phyloP scores from a whole-genome alignment of 2,888 invertebrate species.

The Ornithoptera priamus region DNA sequence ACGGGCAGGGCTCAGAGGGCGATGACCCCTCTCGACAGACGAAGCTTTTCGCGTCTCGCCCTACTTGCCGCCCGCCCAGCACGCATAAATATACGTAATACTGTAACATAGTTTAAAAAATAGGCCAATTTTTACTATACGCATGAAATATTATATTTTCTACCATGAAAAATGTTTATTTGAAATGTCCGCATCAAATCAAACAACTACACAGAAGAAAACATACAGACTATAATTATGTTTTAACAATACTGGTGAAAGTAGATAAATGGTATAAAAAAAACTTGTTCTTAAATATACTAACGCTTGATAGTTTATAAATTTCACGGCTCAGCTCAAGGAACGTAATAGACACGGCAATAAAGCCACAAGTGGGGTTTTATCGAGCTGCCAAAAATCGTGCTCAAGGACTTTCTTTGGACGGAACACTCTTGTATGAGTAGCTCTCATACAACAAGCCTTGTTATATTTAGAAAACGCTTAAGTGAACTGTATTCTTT shows the following conservation, averaged over 20 bases:
- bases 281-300: slow-evolving; percentile 29
- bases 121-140: slow-evolving; percentile 7
- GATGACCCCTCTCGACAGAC: slow-evolving; percentile 70
- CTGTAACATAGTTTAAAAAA: slow-evolving; percentile 27
- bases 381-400: slow-evolving; percentile 47
- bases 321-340: slow-evolving; percentile 35
- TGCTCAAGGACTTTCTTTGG: slow-evolving; percentile 50
- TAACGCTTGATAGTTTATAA: slow-evolving; percentile 30
- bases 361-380: slow-evolving; percentile 32
- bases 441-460: slow-evolving; percentile 40
- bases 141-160: not conserved
- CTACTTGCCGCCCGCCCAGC: slow-evolving; percentile 72
- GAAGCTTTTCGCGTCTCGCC: slow-evolving; percentile 74
- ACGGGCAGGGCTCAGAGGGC: slow-evolving; percentile 74
- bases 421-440: slow-evolving; percentile 39
- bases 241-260: not conserved
- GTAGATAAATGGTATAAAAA: slow-evolving; percentile 9
- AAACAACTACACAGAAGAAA: not conserved
- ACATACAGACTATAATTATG: not conserved
- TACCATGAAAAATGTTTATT: not conserved
- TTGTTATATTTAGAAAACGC: slow-evolving; percentile 34
- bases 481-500: slow-evolving; percentile 12
- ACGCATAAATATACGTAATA: slow-evolving; percentile 44
- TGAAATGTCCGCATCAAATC: not conserved
- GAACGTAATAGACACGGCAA: slow-evolving; percentile 33